A percentile compares a stretch with the other conserved stretches of the same genome.
Conservation (phyloP, 2,797 vertebrate genomes). For the Argyrosomus regius region DNA sequence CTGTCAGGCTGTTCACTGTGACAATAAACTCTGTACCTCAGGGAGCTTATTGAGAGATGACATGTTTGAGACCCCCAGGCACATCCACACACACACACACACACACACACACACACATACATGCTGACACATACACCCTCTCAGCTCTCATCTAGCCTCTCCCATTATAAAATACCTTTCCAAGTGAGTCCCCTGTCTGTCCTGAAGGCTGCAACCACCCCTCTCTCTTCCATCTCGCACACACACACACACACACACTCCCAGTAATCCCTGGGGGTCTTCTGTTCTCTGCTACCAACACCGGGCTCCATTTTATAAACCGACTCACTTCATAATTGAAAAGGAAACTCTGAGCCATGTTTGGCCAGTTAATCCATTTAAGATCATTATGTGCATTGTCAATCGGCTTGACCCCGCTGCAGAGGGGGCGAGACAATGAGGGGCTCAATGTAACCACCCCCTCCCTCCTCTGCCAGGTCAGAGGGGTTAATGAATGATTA, state of each 20-base stretch:
- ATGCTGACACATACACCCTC: conserved; percentile 38
- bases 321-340: conserved; percentile 86
- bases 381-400: conserved; percentile 87
- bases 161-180: conserved; percentile 60
- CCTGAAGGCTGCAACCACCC: conserved; percentile 45
- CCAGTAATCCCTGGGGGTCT: conserved; percentile 70
- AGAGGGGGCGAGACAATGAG: conserved; percentile 70
- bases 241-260: conserved; percentile 42
- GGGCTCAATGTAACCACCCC: conserved; percentile 58
- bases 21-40: conserved; percentile 84
- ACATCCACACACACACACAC: conserved; percentile 28
- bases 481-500: conserved; percentile 90
- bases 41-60: conserved; percentile 84
- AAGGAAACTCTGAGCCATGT: conserved; percentile 82
- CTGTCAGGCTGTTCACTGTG: conserved; percentile 78
- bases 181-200: conserved; percentile 37
- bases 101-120: conserved; percentile 41
- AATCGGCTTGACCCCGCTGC: conserved; percentile 85
- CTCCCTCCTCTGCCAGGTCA: conserved; percentile 62
- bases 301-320: conserved; percentile 79
- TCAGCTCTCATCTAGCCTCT: conserved; percentile 36
- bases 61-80: conserved; percentile 72
- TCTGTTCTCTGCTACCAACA: conserved; percentile 65
- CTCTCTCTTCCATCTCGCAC: background rate
- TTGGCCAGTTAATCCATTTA: conserved; percentile 88